Evolutionary conservation across 2,888 invertebrate genomes (phyloP), one percentile per base, ranked within the genome.

Genomic region (Ormyrus nitidulus): DNA sequence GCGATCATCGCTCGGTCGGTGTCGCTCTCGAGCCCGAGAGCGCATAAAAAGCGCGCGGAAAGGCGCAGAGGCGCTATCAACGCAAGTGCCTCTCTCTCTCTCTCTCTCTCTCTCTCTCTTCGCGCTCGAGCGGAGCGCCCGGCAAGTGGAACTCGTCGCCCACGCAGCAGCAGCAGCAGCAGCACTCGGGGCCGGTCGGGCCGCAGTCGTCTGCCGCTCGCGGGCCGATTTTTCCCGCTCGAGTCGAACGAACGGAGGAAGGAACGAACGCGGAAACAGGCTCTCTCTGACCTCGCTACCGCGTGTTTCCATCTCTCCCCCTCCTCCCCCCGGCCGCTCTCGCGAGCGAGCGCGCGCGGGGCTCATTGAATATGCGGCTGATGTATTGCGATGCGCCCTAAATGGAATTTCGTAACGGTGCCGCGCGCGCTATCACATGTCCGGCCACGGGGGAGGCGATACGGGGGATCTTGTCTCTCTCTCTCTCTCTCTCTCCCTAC

Each of bases 351-450:
- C 34, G 10, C 9, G 53, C 61, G 53, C 56, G 46, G 7, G 49
- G 73, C 77, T 73, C 83, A 81, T 84, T 80, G 79, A 80, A 81
- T 81, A 82, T 74, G 74, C 62, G 62, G 70, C 68, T 73, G 78
- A 79, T 80, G 66, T 71, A 80, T 79, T 64, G 69, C 79, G 70
- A 75, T 75, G 75, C 72, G 78, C 82, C 79, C 82, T 82, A 82
- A 82, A 84, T 81, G 84, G 83, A 81, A 81, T 84, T 83, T 79
- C 81, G 79, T 84, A 84, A 84, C 84, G 84, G 84, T 80, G 53
- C 70, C 73, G 64, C 49, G 51, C 48, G 56, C 56, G 68, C 69
- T 64, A 71, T 71, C 77, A 19, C 71, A 54, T 62, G 69, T 69
- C 76, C 59, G 46, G 46, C 34, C 34, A 44, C 65, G 56, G 56